A percentile compares a stretch with the other conserved stretches of the same genome.
These are phyloP conservation scores for Chitala chitala DNA, from an alignment of 2,113 vertebrate species.

Conservation along the genomic window DNA sequence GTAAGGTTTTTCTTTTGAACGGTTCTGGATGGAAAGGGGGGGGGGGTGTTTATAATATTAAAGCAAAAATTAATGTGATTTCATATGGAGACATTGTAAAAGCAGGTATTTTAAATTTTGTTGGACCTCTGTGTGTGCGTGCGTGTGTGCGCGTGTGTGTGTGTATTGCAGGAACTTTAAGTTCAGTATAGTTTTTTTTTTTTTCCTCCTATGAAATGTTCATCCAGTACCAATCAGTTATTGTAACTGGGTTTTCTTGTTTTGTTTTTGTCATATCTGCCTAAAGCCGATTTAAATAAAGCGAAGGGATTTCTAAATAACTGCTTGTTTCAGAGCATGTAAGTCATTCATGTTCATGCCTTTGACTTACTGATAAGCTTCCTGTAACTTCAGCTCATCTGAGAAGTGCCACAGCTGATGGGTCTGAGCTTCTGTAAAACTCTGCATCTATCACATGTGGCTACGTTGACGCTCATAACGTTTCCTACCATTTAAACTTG, in stretches of 20 bases:
- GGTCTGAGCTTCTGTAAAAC: no score
- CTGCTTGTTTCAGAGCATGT: slow-evolving; percentile 29
- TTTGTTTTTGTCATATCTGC: slow-evolving; percentile 50
- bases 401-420: no score
- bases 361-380: neutral
- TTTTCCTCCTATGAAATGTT: slow-evolving; percentile 39
- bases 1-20: slow-evolving; percentile 43
- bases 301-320: slow-evolving; percentile 62
- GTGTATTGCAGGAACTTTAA: slow-evolving; percentile 54
- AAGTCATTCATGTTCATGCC: neutral
- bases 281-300: slow-evolving; percentile 69
- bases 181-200: slow-evolving; percentile 41
- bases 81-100: slow-evolving; percentile 46
- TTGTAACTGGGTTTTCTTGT: slow-evolving; percentile 48
- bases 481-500: no score
- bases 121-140: slow-evolving; percentile 53
- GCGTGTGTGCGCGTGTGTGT: no score
- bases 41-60: slow-evolving; percentile 51
- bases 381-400: neutral
- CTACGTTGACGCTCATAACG: no score
- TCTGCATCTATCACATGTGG: no score
- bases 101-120: slow-evolving; percentile 55
- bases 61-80: slow-evolving; percentile 50
- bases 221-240: slow-evolving; percentile 68
- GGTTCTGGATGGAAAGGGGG: slow-evolving; percentile 28